Conservation (phyloP, 2,888 invertebrate genomes). For the Tromatobia lineatoria region DNA sequence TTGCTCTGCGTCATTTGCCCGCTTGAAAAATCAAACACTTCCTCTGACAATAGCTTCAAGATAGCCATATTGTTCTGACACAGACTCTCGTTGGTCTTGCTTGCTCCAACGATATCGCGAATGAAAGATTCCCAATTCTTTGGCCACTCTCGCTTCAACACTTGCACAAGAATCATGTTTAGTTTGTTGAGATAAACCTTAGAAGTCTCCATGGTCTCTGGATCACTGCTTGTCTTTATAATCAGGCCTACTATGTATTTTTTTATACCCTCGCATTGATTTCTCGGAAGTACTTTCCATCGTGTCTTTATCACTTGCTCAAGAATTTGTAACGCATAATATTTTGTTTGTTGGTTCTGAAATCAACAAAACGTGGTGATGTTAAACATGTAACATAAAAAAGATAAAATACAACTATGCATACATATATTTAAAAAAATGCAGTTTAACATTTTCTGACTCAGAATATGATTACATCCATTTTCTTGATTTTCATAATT, state of each 20-base stretch:
- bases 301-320: slow-evolving; percentile 99
- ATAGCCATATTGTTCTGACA: slow-evolving; percentile 99
- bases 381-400: too few species aligned
- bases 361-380: slow-evolving; percentile 6
- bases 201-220: slow-evolving; percentile 94
- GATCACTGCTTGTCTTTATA: slow-evolving; percentile 98
- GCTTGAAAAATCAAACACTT: slow-evolving; percentile 99
- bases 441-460: too few species aligned
- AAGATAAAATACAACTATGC: too few species aligned
- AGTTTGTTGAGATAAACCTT: slow-evolving; percentile 99
- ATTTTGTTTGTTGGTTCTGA: slow-evolving; percentile 99
- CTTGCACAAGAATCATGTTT: slow-evolving; percentile 99
- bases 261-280: slow-evolving; percentile 99
- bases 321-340: slow-evolving; percentile 99
- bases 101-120: slow-evolving; percentile 99
- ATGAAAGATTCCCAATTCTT: slow-evolving; percentile 99
- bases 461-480: too few species aligned
- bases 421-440: too few species aligned
- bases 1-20: slow-evolving; percentile 99
- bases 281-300: slow-evolving; percentile 99
- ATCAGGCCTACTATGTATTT: slow-evolving; percentile 99
- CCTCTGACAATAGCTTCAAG: slow-evolving; percentile 98
- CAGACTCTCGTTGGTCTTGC: slow-evolving; percentile 99
- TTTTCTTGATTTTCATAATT: too few species aligned
- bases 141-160: slow-evolving; percentile 99